A percentile compares a stretch with the other conserved stretches of the same genome.
These are phyloP conservation scores for Caenorhabditis becei DNA, from an alignment of 2,888 invertebrate species.

Conservation along the genomic window DNA sequence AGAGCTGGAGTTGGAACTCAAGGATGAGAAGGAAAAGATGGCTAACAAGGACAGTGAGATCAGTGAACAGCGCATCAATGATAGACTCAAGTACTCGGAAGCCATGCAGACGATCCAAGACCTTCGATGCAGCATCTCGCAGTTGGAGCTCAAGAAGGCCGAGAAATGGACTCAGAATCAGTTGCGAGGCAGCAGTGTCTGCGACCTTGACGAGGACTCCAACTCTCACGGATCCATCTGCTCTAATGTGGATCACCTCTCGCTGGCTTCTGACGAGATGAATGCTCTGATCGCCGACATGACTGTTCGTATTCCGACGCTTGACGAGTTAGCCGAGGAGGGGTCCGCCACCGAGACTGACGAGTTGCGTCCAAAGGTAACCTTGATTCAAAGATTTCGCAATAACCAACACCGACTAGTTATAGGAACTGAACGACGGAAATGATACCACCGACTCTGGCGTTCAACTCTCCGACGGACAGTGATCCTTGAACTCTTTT, in stretches of 20 bases:
- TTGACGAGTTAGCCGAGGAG: slow-evolving; percentile 64
- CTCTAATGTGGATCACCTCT: slow-evolving; percentile 75
- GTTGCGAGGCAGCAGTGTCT: slow-evolving; percentile 76
- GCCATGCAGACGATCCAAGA: slow-evolving; percentile 95
- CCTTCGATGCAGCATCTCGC: slow-evolving; percentile 93
- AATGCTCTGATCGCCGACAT: slow-evolving; percentile 78
- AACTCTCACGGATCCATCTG: slow-evolving; percentile 77
- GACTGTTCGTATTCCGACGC: slow-evolving; percentile 70
- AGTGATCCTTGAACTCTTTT: slow-evolving; percentile 17
- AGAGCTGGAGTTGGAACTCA: slow-evolving; percentile 88
- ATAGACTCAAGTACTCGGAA: slow-evolving; percentile 92
- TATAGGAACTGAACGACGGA: slow-evolving; percentile 71
- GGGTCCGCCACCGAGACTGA: slow-evolving; percentile 66
- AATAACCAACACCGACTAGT: slow-evolving; percentile 5
- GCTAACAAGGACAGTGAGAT: slow-evolving; percentile 87
- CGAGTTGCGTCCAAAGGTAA: slow-evolving; percentile 57
- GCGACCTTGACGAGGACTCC: slow-evolving; percentile 78
- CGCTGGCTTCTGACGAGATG: slow-evolving; percentile 80
- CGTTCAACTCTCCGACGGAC: slow-evolving; percentile 66
- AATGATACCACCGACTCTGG: slow-evolving; percentile 74
- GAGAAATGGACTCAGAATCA: slow-evolving; percentile 80
- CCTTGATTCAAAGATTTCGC: not conserved
- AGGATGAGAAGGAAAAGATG: slow-evolving; percentile 90
- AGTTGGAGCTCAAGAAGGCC: slow-evolving; percentile 89
- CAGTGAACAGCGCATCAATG: slow-evolving; percentile 78